Base-by-base conservation (phyloP, 2,113 vertebrate genomes). In the Thomomys bottae region DNA sequence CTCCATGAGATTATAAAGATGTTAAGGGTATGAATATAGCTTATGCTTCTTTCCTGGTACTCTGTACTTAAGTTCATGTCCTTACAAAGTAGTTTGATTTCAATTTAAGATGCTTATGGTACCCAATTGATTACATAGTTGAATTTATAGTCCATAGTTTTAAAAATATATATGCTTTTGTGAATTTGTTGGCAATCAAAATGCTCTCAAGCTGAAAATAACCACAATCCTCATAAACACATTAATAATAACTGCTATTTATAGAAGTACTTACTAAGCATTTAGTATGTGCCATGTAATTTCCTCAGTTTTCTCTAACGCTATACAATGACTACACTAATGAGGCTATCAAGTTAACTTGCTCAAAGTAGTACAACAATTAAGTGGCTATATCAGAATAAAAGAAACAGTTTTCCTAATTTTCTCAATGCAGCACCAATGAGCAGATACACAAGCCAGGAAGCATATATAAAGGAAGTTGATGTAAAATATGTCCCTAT, bases 401-500 rank as follows among this genome's bases (percentile, higher is more conserved):
- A 90, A 87, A 61, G 21, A 32, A 77, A 87, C 88, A 20, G 9
- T 84, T 87, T 49, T 67, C 61, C 7, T 66, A 40, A 49, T 9
- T 67, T 87, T 93, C 83, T 32, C 36, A 86, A 36, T 21, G 64
- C 5, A 91, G 68, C 17, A 78, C 57, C 59, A 92, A 64, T 42
- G 14, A 36, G 8, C 42, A 87, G 45, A 68, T 83, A 11, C 9
- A 30, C 8, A 81, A 24, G 34, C 34, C 59, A 66, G 18, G 28
- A 91, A 67, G 11, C 24, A 40, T 14, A 71, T 2, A 34, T 36
- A 70, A 32, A 90, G 36, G 28, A 85, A 38, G 14, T 24, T 77
- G 75, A 94, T 78, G 49, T 68, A 57, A 88, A 79, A 96, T 79
- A 61, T 70, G 26, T 0, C 32, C 93, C 36, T 83, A 73, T 12